Evolutionary conservation across 2,797 vertebrate genomes (phyloP).

Genomic region (Pseudomugil gertrudae): DNA sequence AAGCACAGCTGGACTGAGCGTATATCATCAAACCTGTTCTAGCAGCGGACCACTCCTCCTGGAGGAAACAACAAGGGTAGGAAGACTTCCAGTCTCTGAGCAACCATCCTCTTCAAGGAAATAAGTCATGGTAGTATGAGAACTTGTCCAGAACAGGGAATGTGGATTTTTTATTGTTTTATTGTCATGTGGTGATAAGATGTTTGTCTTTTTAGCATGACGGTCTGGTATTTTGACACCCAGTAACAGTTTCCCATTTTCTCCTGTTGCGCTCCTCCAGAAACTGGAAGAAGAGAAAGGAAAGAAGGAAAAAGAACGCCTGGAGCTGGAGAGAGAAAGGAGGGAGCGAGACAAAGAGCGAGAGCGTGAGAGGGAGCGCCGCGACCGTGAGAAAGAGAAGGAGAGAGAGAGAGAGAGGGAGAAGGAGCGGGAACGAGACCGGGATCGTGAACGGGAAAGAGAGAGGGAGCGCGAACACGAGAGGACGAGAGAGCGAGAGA

Average conservation of each 20-base stretch:
- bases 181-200: constrained; percentile 44
- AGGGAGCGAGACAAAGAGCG: constrained; percentile 88
- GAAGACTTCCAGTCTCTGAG: constrained; percentile 64
- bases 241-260: constrained; percentile 33
- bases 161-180: constrained; percentile 47
- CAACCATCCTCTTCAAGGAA: constrained; percentile 58
- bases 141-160: constrained; percentile 61
- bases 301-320: constrained; percentile 94
- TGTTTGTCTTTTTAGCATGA: constrained; percentile 77
- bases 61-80: constrained; percentile 57
- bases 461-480: constrained; percentile 68
- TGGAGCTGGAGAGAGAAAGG: constrained; percentile 93
- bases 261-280: constrained; percentile 85
- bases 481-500: constrained; percentile 68
- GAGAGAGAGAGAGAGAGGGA: constrained; percentile 83
- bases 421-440: constrained; percentile 67
- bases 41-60: constrained; percentile 47
- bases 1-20: constrained; percentile 51
- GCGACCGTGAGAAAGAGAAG: constrained; percentile 84
- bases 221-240: neutral
- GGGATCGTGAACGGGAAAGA: constrained; percentile 71
- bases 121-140: constrained; percentile 71
- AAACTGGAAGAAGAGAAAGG: constrained; percentile 98
- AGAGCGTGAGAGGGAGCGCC: constrained; percentile 81
- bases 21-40: constrained; percentile 79